A percentile compares a stretch with the other conserved stretches of the same genome.
These are phyloP conservation scores for Drosophila austrosaltans DNA, from an alignment of 2,888 invertebrate genomes.

Conservation along the genomic window DNA sequence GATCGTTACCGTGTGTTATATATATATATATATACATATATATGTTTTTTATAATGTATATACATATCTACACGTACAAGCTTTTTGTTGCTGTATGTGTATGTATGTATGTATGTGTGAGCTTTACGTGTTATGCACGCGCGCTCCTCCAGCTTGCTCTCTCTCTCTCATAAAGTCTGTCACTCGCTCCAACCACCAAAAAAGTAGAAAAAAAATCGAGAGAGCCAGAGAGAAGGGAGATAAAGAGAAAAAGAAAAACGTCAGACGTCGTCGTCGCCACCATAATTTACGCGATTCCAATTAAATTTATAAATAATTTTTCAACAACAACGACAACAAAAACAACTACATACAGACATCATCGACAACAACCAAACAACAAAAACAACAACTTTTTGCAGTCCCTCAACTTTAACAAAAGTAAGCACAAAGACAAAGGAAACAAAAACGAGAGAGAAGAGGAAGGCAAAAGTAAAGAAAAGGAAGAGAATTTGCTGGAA, in stretches of 20 bases:
- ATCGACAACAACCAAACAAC: constrained; percentile 4
- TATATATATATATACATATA: constrained; percentile 29
- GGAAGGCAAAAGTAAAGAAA: constrained; percentile 44
- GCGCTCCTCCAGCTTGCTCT: constrained; percentile 66
- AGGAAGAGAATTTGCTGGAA: constrained; percentile 60
- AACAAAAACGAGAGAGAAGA: constrained; percentile 20
- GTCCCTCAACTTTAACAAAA: constrained; percentile 33
- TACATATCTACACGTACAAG: constrained; percentile 34
- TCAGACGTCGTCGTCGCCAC: constrained; percentile 37
- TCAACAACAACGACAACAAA: constrained; percentile 39
- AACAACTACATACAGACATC: constrained; percentile 6
- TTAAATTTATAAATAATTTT: constrained; percentile 64
- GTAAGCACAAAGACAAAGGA: constrained; percentile 41
- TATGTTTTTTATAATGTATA: constrained; percentile 15
- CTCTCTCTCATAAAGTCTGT: constrained; percentile 40
- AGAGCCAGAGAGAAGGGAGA: constrained; percentile 1
- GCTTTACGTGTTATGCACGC: constrained; percentile 66
- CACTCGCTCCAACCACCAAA: constrained; percentile 61
- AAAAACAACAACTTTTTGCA: constrained; percentile 32
- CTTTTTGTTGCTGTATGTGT: constrained; percentile 44
- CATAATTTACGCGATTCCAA: constrained; percentile 65
- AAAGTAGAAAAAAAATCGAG: constrained; percentile 47
- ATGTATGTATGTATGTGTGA: constrained; percentile 43
- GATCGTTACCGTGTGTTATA: constrained; percentile 57
- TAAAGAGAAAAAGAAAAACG: constrained; percentile 43